phyloP scores from a whole-genome alignment of 2,113 vertebrate genomes.

The Phyllostomus hastatus region DNA sequence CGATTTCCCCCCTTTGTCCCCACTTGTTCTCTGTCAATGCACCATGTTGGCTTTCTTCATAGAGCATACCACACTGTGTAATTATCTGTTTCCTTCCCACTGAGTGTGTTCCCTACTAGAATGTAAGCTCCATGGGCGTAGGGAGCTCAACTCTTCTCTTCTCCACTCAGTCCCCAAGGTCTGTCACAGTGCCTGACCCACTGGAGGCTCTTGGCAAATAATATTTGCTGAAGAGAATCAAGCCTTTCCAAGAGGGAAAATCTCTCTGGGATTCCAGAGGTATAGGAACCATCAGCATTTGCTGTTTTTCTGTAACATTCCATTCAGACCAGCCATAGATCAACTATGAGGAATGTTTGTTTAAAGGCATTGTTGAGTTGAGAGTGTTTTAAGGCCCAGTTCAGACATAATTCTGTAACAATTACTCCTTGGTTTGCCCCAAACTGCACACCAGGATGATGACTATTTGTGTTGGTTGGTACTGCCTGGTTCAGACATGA shows the following conservation, averaged over 20 bases:
- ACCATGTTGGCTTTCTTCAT: neutral
- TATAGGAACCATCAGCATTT: neutral
- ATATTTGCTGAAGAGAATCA: constrained; percentile 33
- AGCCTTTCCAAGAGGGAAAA: neutral
- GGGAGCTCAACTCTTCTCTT: neutral
- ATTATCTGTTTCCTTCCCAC: neutral
- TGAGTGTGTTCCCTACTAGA: neutral
- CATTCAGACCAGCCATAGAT: neutral
- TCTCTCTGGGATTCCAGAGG: neutral
- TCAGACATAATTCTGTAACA: neutral
- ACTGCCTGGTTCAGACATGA: neutral
- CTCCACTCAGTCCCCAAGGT: neutral
- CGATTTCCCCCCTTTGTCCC: too few relatives aligned
- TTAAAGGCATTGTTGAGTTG: neutral
- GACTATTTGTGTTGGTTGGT: neutral
- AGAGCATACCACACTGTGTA: neutral
- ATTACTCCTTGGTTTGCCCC: neutral
- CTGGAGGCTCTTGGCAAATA: constrained; percentile 21
- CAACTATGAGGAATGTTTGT: neutral
- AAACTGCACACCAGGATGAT: neutral
- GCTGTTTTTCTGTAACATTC: constrained; percentile 16
- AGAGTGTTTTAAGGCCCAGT: neutral
- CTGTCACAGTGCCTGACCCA: neutral
- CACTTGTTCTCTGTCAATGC: neutral
- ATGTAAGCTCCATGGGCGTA: neutral